Conservation (phyloP, 2,797 vertebrate genomes). For the Pipistrellus pygmaeus region DNA sequence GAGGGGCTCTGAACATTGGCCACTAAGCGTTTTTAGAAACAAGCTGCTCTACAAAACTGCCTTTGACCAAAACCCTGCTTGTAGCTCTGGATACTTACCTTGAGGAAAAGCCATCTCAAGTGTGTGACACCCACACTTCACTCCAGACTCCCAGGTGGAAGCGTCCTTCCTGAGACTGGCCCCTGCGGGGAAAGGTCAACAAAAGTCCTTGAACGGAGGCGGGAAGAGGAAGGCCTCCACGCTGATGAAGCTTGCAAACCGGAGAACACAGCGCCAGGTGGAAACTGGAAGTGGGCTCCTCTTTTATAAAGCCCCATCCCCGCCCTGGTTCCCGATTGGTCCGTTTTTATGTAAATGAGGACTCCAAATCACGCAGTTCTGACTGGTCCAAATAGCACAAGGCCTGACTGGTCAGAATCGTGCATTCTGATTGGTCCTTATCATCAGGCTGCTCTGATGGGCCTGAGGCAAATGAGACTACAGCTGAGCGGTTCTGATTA, state of each 20-base stretch:
- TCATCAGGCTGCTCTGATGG: not conserved
- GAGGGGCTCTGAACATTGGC: slow-evolving; percentile 3
- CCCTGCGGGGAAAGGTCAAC: not conserved
- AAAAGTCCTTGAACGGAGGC: accelerated
- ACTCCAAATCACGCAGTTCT: not conserved
- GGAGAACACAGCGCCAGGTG: not conserved
- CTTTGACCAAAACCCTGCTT: not conserved
- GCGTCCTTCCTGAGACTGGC: not conserved
- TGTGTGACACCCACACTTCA: not conserved
- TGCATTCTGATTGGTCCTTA: not conserved
- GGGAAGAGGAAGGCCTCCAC: too few species aligned
- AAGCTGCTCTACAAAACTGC: not conserved
- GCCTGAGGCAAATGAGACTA: not conserved
- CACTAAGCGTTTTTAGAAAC: not conserved
- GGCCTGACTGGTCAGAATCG: not conserved
- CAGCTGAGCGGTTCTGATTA: not conserved
- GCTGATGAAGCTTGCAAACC: not conserved
- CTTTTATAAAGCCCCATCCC: too few species aligned
- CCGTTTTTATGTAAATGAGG: too few species aligned
- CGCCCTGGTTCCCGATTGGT: too few species aligned
- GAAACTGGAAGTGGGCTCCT: not conserved
- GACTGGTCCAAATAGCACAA: not conserved
- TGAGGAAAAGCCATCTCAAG: not conserved
- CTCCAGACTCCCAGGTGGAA: not conserved
- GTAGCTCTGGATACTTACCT: not conserved